phyloP scores from a whole-genome alignment of 2,113 vertebrate species.

The Piprites chloris region DNA sequence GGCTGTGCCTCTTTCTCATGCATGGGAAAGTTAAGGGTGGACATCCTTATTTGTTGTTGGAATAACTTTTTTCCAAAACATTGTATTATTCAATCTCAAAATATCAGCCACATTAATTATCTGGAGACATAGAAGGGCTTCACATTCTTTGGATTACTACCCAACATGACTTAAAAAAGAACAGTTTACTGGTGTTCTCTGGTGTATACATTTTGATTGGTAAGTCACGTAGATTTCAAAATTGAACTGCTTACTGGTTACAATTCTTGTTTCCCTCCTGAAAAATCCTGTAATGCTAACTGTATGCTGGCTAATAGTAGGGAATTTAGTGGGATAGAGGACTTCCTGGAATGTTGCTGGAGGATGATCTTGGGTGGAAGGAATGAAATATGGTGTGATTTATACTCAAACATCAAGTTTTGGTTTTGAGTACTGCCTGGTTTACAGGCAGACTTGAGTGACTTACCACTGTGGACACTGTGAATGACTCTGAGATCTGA shows the following conservation, averaged over 20 bases:
- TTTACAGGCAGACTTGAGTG: background rate
- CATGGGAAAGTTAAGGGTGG: background rate
- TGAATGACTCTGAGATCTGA: background rate
- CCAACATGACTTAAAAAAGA: background rate
- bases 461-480: background rate
- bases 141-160: background rate
- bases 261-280: background rate
- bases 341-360: background rate
- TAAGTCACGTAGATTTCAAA: background rate
- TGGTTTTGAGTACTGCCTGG: background rate
- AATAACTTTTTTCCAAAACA: background rate
- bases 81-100: background rate
- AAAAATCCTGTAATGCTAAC: background rate
- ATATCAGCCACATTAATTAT: background rate
- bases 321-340: background rate
- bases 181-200: background rate
- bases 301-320: background rate
- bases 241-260: background rate
- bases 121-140: background rate
- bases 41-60: background rate
- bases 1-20: background rate
- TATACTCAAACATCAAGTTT: background rate
- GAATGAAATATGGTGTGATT: background rate
- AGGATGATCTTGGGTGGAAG: background rate
- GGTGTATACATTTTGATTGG: background rate